phyloP scores from a whole-genome alignment of 2,888 invertebrate genomes.

The Arge pagana region DNA sequence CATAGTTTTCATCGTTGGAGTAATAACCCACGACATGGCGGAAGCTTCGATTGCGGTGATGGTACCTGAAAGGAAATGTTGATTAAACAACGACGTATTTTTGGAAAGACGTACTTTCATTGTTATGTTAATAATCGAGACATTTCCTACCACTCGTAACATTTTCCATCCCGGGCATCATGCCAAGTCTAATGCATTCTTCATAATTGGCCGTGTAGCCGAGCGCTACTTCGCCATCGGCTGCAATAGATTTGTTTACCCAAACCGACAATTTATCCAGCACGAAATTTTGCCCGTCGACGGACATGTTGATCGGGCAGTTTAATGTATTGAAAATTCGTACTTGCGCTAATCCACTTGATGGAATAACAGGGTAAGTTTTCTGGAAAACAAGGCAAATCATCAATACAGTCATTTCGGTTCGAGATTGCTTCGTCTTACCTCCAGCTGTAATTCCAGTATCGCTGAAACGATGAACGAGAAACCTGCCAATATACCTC shows the following conservation, averaged over 20 bases:
- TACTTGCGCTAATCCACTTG: conserved; percentile 66
- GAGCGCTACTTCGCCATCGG: conserved; percentile 1
- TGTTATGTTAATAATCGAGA: not conserved
- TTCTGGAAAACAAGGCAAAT: conserved; percentile 56
- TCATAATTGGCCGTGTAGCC: conserved; percentile 29
- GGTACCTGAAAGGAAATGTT: conserved; percentile 1
- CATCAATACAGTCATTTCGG: too few species aligned
- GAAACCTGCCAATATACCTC: conserved; percentile 82
- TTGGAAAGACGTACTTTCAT: not conserved
- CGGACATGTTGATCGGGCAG: conserved; percentile 36
- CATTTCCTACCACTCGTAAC: not conserved
- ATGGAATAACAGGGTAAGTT: conserved; percentile 66
- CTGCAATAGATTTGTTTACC: conserved; percentile 31
- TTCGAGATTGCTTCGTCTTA: conserved; percentile 46
- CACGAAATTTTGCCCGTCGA: conserved; percentile 27
- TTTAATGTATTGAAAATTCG: conserved; percentile 68
- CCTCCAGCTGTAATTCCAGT: conserved; percentile 78
- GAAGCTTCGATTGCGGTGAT: conserved; percentile 9
- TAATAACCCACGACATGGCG: conserved; percentile 37
- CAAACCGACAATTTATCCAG: conserved; percentile 39
- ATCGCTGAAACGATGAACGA: conserved; percentile 88
- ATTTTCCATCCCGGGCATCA: not conserved
- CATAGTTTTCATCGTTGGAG: not conserved
- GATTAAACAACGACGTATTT: not conserved
- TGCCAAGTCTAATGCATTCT: conserved; percentile 23